Conservation (phyloP, 2,113 vertebrate species). For the Hemiprocne comata region DNA sequence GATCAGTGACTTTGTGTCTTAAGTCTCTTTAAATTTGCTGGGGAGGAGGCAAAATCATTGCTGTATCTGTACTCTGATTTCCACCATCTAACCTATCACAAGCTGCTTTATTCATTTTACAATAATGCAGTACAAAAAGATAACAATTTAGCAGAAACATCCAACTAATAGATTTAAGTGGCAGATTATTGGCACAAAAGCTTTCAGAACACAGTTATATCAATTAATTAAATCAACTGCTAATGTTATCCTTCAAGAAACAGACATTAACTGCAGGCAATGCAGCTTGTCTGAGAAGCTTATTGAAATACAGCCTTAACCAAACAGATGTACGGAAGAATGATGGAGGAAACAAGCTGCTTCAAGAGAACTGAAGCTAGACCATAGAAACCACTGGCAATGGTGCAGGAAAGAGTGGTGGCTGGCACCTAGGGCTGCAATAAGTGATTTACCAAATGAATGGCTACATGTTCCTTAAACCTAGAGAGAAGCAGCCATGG, state of each 20-base stretch:
- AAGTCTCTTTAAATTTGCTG: not conserved
- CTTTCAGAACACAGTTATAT: not conserved
- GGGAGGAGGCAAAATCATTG: not conserved
- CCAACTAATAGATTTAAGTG: not conserved
- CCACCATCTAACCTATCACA: not conserved
- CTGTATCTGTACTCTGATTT: not conserved
- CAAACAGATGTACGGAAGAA: not conserved
- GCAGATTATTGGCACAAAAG: not conserved
- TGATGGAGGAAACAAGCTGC: not conserved
- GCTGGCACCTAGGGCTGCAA: not conserved
- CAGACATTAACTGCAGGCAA: not conserved
- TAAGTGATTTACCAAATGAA: not conserved
- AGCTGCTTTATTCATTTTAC: not conserved
- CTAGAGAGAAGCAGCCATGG: not conserved
- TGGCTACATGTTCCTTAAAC: not conserved
- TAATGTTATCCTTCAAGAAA: not conserved
- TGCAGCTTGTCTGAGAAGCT: not conserved
- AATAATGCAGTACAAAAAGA: not conserved
- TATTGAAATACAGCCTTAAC: not conserved
- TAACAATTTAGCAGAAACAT: not conserved
- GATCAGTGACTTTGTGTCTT: not conserved
- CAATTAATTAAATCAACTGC: constrained; percentile 9
- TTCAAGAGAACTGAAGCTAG: not conserved
- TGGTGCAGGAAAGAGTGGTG: not conserved
- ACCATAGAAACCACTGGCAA: not conserved